phyloP scores from a whole-genome alignment of 2,113 vertebrate species.

The Python bivittatus region DNA sequence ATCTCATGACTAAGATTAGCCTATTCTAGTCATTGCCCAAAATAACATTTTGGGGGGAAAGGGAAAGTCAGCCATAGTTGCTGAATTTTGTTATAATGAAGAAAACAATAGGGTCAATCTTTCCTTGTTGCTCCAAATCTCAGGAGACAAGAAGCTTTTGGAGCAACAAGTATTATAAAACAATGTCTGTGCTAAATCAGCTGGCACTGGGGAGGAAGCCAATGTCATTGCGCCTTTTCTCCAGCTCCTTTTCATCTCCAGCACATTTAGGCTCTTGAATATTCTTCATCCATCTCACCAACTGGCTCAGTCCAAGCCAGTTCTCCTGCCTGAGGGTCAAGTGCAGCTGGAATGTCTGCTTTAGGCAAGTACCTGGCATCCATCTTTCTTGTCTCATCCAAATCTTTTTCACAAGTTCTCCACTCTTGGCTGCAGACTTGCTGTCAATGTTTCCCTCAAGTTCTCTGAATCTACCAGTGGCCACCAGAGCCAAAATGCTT shows the following conservation, averaged over 20 bases:
- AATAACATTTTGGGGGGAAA: not conserved
- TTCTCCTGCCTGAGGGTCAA: fast-evolving
- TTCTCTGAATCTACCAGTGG: constrained; percentile 7
- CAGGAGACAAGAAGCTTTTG: not conserved
- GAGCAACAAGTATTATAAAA: not conserved
- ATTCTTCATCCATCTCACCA: not conserved
- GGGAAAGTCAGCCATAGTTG: not conserved
- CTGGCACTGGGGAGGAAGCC: not conserved
- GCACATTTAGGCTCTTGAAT: not conserved
- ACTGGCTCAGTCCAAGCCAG: constrained; percentile 13
- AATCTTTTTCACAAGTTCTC: fast-evolving
- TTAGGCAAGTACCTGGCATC: constrained; percentile 20
- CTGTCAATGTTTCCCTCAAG: constrained; percentile 13
- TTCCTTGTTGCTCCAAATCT: not conserved
- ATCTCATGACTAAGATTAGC: not conserved
- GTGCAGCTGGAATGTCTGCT: not conserved
- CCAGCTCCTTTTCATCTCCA: not conserved
- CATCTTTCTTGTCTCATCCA: not conserved
- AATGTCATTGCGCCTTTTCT: not conserved
- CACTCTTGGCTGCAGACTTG: not conserved
- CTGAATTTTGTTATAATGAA: not conserved
- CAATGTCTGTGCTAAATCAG: not conserved
- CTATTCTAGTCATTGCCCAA: not conserved
- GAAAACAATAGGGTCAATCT: not conserved
- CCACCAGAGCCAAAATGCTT: constrained; percentile 6